These are phyloP conservation scores for Aelia acuminata DNA, from an alignment of 2,888 invertebrate species.

Conservation along the genomic window DNA sequence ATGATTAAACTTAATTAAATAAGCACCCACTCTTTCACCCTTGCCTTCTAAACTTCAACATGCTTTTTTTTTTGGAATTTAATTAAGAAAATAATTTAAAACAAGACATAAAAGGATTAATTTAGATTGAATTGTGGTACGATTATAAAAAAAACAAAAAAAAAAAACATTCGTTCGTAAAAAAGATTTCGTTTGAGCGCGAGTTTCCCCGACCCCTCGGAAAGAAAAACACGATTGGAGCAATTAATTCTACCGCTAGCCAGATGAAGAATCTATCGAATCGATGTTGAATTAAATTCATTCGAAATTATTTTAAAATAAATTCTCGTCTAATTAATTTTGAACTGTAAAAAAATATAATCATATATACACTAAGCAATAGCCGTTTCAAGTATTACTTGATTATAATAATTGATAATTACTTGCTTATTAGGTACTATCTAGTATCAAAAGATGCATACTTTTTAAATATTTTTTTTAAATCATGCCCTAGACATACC, in stretches of 20 bases:
- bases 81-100: conserved; percentile 13
- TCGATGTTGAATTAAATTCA: too few relatives aligned
- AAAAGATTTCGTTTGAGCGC: neutral
- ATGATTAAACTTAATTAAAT: neutral
- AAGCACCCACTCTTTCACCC: neutral
- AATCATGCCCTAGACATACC: too few relatives aligned
- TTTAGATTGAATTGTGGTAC: conserved; percentile 1
- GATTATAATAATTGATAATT: too few relatives aligned
- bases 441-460: too few relatives aligned
- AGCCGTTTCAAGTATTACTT: too few relatives aligned
- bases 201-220: neutral
- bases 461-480: too few relatives aligned
- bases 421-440: too few relatives aligned
- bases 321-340: too few relatives aligned
- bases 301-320: too few relatives aligned
- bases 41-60: neutral
- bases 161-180: neutral
- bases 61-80: neutral
- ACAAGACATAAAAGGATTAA: neutral
- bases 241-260: neutral
- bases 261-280: too few relatives aligned
- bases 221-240: neutral
- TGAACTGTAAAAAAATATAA: too few relatives aligned
- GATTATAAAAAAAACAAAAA: neutral
- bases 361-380: too few relatives aligned